Evolutionary conservation across 2,888 invertebrate genomes (phyloP).

Genomic region (Tiphia femorata): DNA sequence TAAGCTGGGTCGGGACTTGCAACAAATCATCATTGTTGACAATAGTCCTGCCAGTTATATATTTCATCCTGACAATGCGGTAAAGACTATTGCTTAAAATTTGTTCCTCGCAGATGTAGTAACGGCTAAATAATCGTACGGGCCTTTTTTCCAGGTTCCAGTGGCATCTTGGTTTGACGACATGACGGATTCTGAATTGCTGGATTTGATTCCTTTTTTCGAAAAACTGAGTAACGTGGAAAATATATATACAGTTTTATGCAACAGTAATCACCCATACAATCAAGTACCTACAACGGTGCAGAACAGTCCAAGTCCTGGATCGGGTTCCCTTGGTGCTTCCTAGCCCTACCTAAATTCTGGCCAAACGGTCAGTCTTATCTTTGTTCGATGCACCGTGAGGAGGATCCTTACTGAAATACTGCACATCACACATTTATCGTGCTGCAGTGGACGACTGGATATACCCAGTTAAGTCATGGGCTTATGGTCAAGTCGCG

Average conservation of each 20-base stretch:
- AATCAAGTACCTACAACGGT: slow-evolving; percentile 68
- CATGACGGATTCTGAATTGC: slow-evolving; percentile 95
- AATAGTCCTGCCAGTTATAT: slow-evolving; percentile 99
- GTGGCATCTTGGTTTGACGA: slow-evolving; percentile 99
- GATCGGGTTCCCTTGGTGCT: slow-evolving; percentile 61
- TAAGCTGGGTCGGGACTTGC: slow-evolving; percentile 95
- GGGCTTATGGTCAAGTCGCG: slow-evolving; percentile 11
- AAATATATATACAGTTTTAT: slow-evolving; percentile 95
- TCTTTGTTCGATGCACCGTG: slow-evolving; percentile 61
- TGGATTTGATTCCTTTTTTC: slow-evolving; percentile 98
- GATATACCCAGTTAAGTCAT: slow-evolving; percentile 36
- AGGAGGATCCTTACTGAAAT: slow-evolving; percentile 59
- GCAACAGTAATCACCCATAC: slow-evolving; percentile 91
- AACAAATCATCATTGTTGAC: slow-evolving; percentile 98
- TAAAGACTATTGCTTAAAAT: too few species aligned
- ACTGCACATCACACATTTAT: slow-evolving; percentile 56
- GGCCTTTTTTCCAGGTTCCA: slow-evolving; percentile 79
- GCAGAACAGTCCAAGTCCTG: slow-evolving; percentile 61
- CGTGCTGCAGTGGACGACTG: slow-evolving; percentile 43
- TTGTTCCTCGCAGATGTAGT: too few species aligned
- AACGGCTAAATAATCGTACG: background rate
- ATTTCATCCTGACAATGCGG: slow-evolving; percentile 99
- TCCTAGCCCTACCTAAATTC: slow-evolving; percentile 66
- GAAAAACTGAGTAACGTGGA: slow-evolving; percentile 97
- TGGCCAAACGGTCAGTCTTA: slow-evolving; percentile 61